A percentile compares a stretch with the other conserved stretches of the same genome.
phyloP scores from a whole-genome alignment of 2,888 invertebrate species.

The Epinotia demarniana region DNA sequence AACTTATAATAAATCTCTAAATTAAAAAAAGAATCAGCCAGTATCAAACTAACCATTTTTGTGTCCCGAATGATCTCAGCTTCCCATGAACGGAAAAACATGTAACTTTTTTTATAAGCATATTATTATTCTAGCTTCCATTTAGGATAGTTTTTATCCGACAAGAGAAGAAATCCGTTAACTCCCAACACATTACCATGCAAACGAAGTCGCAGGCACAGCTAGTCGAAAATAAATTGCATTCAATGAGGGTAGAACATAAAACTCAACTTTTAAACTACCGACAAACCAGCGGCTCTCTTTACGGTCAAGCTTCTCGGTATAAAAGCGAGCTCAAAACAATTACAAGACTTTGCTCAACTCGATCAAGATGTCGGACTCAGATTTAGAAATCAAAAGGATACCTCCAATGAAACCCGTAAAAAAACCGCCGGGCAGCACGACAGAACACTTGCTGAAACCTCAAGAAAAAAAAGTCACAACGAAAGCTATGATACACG shows the following conservation, averaged over 20 bases:
- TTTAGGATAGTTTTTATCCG: too few relatives aligned
- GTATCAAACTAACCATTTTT: too few relatives aligned
- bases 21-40: too few relatives aligned
- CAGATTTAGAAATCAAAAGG: conserved; percentile 58
- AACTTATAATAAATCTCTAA: too few relatives aligned
- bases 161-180: too few relatives aligned
- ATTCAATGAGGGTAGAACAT: neutral
- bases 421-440: conserved; percentile 53
- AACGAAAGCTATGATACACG: conserved; percentile 68
- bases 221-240: neutral
- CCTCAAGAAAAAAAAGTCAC: conserved; percentile 61
- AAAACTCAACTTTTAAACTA: neutral
- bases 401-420: conserved; percentile 52
- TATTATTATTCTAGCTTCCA: too few relatives aligned
- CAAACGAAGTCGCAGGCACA: too few relatives aligned
- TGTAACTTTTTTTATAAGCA: too few relatives aligned
- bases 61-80: too few relatives aligned
- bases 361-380: conserved; percentile 45
- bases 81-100: too few relatives aligned
- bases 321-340: neutral
- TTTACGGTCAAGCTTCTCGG: conserved; percentile 1
- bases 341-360: conserved; percentile 15
- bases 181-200: too few relatives aligned
- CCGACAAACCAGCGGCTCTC: conserved; percentile 20
- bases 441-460: conserved; percentile 53